Evolutionary conservation across 1,140 invertebrate genomes (phyloP).

Genomic region (Tigriopus japonicus): DNA sequence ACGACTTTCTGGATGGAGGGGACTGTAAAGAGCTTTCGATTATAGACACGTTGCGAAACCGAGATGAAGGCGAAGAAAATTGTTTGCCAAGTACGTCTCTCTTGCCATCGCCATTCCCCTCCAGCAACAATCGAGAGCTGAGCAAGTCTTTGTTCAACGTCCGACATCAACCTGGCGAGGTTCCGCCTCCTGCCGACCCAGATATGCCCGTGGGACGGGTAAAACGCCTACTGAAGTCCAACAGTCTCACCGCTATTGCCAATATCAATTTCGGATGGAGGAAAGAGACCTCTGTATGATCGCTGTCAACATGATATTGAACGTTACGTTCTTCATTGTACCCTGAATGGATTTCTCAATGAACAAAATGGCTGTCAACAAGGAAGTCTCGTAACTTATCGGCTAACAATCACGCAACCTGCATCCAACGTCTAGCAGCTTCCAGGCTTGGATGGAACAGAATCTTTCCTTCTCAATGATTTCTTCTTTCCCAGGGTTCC

Average conservation of each 20-base stretch:
- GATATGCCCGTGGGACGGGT: slow-evolving; percentile 2
- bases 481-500: no score
- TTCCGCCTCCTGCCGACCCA: background rate
- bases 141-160: slow-evolving; percentile 8
- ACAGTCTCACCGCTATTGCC: slow-evolving; percentile 1
- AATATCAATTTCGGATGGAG: slow-evolving; percentile 8
- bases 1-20: slow-evolving; percentile 3
- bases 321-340: no score
- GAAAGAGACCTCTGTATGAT: slow-evolving; percentile 6
- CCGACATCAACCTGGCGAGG: background rate
- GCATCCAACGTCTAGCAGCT: no score
- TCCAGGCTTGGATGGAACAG: no score
- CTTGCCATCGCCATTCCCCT: background rate
- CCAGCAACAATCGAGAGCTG: background rate
- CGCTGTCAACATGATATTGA: no score
- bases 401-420: no score
- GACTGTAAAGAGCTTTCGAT: slow-evolving; percentile 5
- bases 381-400: no score
- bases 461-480: no score
- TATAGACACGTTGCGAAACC: background rate
- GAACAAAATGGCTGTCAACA: no score
- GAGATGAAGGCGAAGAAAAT: background rate
- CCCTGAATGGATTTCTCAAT: no score
- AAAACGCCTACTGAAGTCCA: background rate
- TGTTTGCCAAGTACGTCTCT: background rate